phyloP scores from a whole-genome alignment of 2,888 invertebrate genomes.

The Endomychus coccineus region DNA sequence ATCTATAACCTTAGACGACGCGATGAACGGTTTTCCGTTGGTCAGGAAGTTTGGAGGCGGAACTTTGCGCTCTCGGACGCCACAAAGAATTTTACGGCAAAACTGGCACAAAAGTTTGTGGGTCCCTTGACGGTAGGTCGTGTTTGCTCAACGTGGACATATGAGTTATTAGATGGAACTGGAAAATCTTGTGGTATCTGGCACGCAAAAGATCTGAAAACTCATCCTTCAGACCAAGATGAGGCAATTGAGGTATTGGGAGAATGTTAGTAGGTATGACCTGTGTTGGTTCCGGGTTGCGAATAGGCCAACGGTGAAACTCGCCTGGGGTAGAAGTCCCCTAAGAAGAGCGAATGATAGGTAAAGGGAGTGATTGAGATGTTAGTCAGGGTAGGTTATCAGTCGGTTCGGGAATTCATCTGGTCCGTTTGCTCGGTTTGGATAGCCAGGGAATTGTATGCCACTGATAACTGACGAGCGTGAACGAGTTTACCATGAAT shows the following conservation, averaged over 20 bases:
- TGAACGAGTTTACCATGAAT: too few relatives aligned
- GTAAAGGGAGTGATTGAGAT: too few relatives aligned
- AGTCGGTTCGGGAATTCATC: too few relatives aligned
- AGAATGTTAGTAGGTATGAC: too few relatives aligned
- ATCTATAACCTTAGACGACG: constrained; percentile 18
- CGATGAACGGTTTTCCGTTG: constrained; percentile 11
- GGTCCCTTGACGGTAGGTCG: constrained; percentile 18
- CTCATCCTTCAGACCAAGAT: constrained; percentile 5
- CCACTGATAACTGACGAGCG: too few relatives aligned
- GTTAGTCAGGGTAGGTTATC: too few relatives aligned
- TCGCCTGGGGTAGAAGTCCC: too few relatives aligned
- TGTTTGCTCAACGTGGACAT: constrained; percentile 8
- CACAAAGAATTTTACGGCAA: constrained; percentile 18
- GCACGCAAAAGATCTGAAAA: constrained; percentile 17
- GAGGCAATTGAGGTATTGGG: not conserved
- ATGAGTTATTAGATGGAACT: constrained; percentile 9
- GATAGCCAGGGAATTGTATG: too few relatives aligned
- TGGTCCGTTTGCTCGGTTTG: too few relatives aligned
- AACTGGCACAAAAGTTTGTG: constrained; percentile 24
- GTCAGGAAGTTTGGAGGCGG: constrained; percentile 18
- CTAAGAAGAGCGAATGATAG: too few relatives aligned
- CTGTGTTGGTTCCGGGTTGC: too few relatives aligned
- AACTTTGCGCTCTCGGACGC: constrained; percentile 22
- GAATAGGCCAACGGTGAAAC: too few relatives aligned
- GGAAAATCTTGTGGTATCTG: constrained; percentile 12